Conservation (phyloP, 2,113 vertebrate species). For the Hystrix brachyura region DNA sequence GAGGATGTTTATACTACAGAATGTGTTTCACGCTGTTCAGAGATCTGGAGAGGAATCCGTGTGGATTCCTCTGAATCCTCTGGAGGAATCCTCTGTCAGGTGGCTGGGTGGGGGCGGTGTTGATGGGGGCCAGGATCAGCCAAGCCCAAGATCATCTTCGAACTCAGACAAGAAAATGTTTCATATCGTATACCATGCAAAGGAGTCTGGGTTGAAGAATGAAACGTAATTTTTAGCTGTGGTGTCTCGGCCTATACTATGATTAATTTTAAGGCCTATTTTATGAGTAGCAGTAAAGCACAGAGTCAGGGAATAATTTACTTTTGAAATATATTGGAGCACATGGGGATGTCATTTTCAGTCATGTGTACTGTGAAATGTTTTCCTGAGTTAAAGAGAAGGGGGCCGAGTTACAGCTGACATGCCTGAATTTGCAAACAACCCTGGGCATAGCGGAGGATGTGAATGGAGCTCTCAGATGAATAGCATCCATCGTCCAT, state of each 20-base stretch:
- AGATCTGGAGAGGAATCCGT: not conserved
- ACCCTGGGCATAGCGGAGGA: not conserved
- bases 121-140: not conserved
- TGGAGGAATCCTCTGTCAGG: not conserved
- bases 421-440: not conserved
- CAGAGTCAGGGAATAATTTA: slow-evolving; percentile 31
- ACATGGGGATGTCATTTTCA: not conserved
- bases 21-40: not conserved
- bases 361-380: not conserved
- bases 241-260: not conserved
- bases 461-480: not conserved
- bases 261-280: slow-evolving; percentile 44
- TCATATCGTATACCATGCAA: not conserved
- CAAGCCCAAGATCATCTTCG: not conserved
- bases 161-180: not conserved
- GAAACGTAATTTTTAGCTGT: not conserved
- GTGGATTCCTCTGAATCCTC: not conserved
- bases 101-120: too few relatives aligned
- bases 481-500: not conserved
- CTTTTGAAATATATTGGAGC: not conserved
- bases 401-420: not conserved
- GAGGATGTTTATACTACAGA: not conserved
- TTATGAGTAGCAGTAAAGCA: slow-evolving; percentile 41
- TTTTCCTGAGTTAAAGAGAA: not conserved
- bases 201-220: not conserved